Conservation (phyloP, 2,888 invertebrate genomes). For the Cantharis flavilabris region DNA sequence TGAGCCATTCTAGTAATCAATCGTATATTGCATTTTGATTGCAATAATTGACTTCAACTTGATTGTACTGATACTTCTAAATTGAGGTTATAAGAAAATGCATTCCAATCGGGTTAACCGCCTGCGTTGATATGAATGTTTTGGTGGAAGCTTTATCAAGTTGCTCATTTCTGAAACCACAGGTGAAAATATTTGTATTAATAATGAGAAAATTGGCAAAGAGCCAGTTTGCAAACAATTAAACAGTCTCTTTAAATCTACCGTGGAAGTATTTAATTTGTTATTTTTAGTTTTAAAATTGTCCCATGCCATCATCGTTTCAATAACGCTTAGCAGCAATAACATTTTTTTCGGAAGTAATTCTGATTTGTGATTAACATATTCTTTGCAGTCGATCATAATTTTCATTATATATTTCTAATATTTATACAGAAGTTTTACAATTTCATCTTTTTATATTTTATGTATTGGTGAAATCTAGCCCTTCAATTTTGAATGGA, state of each 20-base stretch:
- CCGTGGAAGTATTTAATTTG: too few species aligned
- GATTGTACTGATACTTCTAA: not conserved
- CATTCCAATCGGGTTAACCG: not conserved
- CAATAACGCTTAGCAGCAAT: not conserved
- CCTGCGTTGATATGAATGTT: not conserved
- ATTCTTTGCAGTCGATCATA: too few species aligned
- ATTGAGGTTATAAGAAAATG: not conserved
- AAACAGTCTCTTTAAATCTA: too few species aligned
- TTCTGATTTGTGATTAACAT: too few species aligned
- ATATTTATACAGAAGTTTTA: too few species aligned
- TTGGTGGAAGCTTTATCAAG: not conserved
- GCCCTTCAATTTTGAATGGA: conserved; percentile 9
- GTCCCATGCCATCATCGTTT: too few species aligned
- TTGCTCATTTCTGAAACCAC: not conserved
- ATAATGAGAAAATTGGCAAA: not conserved
- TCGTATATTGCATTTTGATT: not conserved
- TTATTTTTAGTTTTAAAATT: not conserved
- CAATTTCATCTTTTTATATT: not conserved
- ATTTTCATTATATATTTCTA: too few species aligned
- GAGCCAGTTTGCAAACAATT: too few species aligned
- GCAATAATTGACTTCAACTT: not conserved
- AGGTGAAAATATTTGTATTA: not conserved
- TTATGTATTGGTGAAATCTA: not conserved
- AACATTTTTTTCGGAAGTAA: not conserved
- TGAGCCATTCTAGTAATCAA: not conserved